A percentile compares a stretch with the other conserved stretches of the same genome.
phyloP scores from a whole-genome alignment of 2,797 vertebrate genomes.

The Psittacula derbiana region DNA sequence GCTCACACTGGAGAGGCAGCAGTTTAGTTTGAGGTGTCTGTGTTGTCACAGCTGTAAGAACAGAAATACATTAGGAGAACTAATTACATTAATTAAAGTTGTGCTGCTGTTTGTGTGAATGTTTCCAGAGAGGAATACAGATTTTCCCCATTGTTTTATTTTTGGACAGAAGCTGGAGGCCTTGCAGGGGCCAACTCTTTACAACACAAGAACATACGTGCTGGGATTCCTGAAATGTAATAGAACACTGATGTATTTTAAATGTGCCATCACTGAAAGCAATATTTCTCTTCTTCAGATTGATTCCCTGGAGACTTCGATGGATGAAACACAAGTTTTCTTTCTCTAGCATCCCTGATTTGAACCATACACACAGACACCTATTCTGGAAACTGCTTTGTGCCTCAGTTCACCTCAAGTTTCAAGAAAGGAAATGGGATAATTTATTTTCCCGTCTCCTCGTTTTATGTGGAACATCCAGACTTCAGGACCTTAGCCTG shows the following conservation, averaged over 20 bases:
- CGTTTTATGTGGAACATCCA: neutral
- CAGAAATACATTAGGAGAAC: neutral
- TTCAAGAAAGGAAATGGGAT: neutral
- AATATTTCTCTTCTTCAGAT: neutral
- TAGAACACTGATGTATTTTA: neutral
- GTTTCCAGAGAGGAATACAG: conserved; percentile 17
- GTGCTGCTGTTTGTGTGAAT: conserved; percentile 10
- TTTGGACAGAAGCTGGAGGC: neutral
- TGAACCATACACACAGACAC: neutral
- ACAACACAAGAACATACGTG: neutral
- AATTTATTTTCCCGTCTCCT: neutral
- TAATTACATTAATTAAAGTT: conserved; percentile 58
- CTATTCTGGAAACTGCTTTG: neutral
- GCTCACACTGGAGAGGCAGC: neutral
- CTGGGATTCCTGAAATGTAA: neutral
- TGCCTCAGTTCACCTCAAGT: neutral
- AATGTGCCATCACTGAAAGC: neutral
- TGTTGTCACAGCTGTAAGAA: conserved; percentile 41
- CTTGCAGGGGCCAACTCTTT: neutral
- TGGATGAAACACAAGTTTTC: fast-evolving
- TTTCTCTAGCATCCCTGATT: neutral
- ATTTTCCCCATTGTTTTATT: conserved; percentile 38
- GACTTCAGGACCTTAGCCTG: neutral
- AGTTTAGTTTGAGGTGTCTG: neutral
- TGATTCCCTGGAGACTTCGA: neutral